Conservation (phyloP, 2,888 invertebrate genomes). For the Pachycephus smyrnensis region DNA sequence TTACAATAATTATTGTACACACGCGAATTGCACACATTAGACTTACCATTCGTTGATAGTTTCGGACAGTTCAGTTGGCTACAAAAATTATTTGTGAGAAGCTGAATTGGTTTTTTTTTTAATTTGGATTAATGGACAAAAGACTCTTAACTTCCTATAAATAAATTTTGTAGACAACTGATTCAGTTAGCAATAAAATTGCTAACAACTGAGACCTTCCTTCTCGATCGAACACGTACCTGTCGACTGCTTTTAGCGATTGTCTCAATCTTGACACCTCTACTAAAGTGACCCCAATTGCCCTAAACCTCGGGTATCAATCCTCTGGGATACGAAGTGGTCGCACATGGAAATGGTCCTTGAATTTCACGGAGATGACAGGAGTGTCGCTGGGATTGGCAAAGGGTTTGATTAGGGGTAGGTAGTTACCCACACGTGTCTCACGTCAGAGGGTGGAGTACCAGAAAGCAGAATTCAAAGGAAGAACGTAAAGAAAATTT, state of each 20-base stretch:
- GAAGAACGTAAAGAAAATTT: background rate
- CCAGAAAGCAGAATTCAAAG: background rate
- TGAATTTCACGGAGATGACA: background rate
- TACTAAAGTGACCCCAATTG: background rate
- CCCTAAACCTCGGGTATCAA: background rate
- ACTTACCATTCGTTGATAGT: too few relatives aligned
- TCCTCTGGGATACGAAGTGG: background rate
- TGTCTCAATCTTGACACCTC: background rate
- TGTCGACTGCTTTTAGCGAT: background rate
- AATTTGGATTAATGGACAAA: too few relatives aligned
- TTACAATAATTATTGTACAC: too few relatives aligned
- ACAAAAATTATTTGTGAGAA: too few relatives aligned
- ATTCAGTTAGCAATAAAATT: too few relatives aligned
- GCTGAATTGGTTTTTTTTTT: too few relatives aligned
- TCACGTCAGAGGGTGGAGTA: background rate
- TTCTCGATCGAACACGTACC: too few relatives aligned
- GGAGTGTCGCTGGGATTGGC: background rate
- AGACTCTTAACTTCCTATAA: too few relatives aligned
- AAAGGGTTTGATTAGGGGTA: background rate
- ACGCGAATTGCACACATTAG: too few relatives aligned
- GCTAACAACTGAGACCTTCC: too few relatives aligned
- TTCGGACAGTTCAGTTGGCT: too few relatives aligned
- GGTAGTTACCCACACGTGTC: background rate
- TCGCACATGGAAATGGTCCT: background rate
- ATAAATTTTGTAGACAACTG: too few relatives aligned